phyloP scores from a whole-genome alignment of 2,797 vertebrate species.

The Phoxinus dragarum region DNA sequence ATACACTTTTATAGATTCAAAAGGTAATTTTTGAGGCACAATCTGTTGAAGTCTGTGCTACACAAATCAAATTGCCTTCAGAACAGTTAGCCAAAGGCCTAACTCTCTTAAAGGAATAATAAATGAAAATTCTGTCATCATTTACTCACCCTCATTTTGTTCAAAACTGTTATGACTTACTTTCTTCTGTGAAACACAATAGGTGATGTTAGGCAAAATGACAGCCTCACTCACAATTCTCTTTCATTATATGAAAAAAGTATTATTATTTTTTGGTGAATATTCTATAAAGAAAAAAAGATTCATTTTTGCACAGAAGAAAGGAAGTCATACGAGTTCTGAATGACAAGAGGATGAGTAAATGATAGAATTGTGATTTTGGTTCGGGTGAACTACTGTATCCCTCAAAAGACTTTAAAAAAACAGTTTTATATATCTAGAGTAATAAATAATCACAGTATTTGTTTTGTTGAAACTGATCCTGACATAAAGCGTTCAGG shows the following conservation, averaged over 20 bases:
- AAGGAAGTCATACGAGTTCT: background rate
- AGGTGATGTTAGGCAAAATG: background rate
- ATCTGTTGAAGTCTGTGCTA: background rate
- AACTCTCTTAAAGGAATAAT: conserved; percentile 13
- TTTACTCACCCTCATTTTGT: background rate
- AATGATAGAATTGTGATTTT: background rate
- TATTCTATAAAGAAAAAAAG: background rate
- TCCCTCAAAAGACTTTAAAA: background rate
- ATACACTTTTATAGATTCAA: background rate
- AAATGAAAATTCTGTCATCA: background rate
- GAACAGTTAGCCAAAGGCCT: background rate
- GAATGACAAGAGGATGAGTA: background rate
- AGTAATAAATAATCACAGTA: background rate
- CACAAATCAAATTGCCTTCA: background rate
- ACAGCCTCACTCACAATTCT: conserved; percentile 1
- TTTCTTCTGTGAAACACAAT: conserved; percentile 13
- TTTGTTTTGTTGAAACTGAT: background rate
- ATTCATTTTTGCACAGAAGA: background rate
- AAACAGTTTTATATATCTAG: background rate
- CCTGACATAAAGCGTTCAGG: background rate
- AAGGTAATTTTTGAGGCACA: background rate
- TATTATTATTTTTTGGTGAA: background rate
- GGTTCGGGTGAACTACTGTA: background rate
- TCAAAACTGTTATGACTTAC: background rate
- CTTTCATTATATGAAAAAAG: background rate